Base-by-base conservation (phyloP, 2,888 invertebrate species). In the Coleophora flavipennella region DNA sequence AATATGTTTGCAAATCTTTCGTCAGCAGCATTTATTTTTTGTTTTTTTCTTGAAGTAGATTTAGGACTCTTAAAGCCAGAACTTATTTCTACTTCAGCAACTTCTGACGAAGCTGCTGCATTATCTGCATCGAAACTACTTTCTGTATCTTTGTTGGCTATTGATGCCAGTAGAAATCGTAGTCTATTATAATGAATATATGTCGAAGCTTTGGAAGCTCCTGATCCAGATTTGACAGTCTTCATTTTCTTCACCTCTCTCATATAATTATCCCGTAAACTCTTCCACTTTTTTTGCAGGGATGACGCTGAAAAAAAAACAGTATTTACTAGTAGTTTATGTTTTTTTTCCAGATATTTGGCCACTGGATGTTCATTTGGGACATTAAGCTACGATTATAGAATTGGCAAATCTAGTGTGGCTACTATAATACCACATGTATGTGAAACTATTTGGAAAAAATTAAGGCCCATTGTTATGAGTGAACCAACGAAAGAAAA, bases 231-330 rank as follows among this genome's bases (percentile, higher is more conserved):
- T 33, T 26, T 8, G 26, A 38, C 26, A 36, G 32, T 38, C 26
- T 38, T 38, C 25, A 26, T 32, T 11, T 25, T 26, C 26, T 35
- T 35, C 9, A 12, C 4, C 13, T 35, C 35, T 26, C 35, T 25
- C 10, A 31, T 31, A 27, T 41, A 38, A 41, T 39, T 41, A 26
- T 41, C 39, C 25, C 38, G 38, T 36, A 44, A 36, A 13, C 44
- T 44, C 39, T 43, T 41, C 41, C 41, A 44, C 36, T 39, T 44
- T n/a, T n/a, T n/a, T n/a, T n/a, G n/a, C n/a, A n/a, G n/a, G n/a
- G n/a, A n/a, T n/a, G n/a, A n/a, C n/a, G n/a, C n/a, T n/a, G n/a
- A n/a, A n/a, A n/a, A n/a, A n/a, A n/a, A n/a, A n/a, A n/a, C n/a
- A n/a, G n/a, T n/a, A n/a, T n/a, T n/a, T n/a, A n/a, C n/a, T n/a